Evolutionary conservation across 1,140 invertebrate species (phyloP).

Genomic region (Drosophila lini): DNA sequence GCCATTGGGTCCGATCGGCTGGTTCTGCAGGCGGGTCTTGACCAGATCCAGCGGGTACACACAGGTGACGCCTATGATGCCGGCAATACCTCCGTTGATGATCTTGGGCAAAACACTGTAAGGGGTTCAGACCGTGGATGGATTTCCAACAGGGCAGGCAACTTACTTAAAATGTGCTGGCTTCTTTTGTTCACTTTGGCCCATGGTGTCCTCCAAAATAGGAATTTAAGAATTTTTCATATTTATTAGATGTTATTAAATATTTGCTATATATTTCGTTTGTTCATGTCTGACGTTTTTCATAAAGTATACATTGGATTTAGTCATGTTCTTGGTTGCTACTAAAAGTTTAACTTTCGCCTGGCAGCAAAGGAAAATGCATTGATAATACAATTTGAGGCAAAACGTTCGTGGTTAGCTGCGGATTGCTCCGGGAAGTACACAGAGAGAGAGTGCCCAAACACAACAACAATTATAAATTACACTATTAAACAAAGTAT

Average conservation of each 20-base stretch:
- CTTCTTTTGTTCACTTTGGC: conserved; percentile 3
- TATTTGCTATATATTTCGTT: conserved; percentile 20
- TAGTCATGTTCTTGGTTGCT: conserved; percentile 36
- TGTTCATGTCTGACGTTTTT: conserved; percentile 34
- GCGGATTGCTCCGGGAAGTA: not conserved
- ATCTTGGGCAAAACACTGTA: conserved; percentile 95
- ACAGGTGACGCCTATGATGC: conserved; percentile 98
- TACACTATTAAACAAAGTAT: conserved; percentile 40
- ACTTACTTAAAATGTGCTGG: conserved; percentile 14
- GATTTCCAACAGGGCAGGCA: not conserved
- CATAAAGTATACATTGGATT: conserved; percentile 31
- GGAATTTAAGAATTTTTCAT: not conserved
- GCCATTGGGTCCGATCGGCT: conserved; percentile 94
- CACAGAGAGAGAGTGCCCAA: conserved; percentile 35
- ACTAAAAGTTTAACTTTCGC: conserved; percentile 37
- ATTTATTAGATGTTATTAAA: not conserved
- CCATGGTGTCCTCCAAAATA: not conserved
- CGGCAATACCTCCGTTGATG: conserved; percentile 98
- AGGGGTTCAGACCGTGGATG: too few species aligned
- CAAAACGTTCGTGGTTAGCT: conserved; percentile 20
- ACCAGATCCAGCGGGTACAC: conserved; percentile 99
- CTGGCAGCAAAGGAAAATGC: conserved; percentile 65
- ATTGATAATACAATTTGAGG: conserved; percentile 47
- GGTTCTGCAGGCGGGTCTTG: conserved; percentile 97
- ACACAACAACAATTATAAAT: conserved; percentile 46